Evolutionary conservation across 2,888 invertebrate species (phyloP).

Genomic region (Tricholauxania praeusta): DNA sequence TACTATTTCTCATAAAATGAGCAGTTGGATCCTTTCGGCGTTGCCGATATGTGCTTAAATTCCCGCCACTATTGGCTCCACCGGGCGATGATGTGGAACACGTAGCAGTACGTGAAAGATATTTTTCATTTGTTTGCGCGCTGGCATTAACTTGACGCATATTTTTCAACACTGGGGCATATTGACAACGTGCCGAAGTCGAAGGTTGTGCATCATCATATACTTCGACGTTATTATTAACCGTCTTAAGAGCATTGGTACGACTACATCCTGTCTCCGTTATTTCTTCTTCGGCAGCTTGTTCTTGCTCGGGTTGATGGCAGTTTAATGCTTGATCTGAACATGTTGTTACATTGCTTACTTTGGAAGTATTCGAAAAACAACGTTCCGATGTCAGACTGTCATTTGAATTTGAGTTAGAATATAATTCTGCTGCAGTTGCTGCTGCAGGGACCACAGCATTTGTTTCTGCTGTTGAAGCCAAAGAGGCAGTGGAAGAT

Average conservation of each 20-base stretch:
- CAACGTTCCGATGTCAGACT: slow-evolving; percentile 54
- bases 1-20: slow-evolving; percentile 36
- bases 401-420: slow-evolving; percentile 65
- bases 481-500: slow-evolving; percentile 41
- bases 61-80: slow-evolving; percentile 17
- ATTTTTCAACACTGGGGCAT: slow-evolving; percentile 55
- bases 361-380: slow-evolving; percentile 41
- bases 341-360: slow-evolving; percentile 48
- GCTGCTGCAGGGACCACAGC: slow-evolving; percentile 31
- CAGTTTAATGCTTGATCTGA: slow-evolving; percentile 45
- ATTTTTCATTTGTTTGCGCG: slow-evolving; percentile 63
- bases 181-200: slow-evolving; percentile 63
- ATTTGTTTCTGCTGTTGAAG: slow-evolving; percentile 19
- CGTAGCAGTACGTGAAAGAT: slow-evolving; percentile 47
- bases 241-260: slow-evolving; percentile 51
- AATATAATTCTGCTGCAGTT: slow-evolving; percentile 52
- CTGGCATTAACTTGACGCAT: slow-evolving; percentile 63
- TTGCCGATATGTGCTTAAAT: slow-evolving; percentile 26
- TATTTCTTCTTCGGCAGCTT: slow-evolving; percentile 41
- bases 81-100: slow-evolving; percentile 22
- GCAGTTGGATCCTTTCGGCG: slow-evolving; percentile 34
- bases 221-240: slow-evolving; percentile 36
- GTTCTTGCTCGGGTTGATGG: slow-evolving; percentile 38
- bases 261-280: slow-evolving; percentile 58
- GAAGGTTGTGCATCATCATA: slow-evolving; percentile 61